Conservation (phyloP, 2,797 vertebrate species). For the Acanthornis magna region DNA sequence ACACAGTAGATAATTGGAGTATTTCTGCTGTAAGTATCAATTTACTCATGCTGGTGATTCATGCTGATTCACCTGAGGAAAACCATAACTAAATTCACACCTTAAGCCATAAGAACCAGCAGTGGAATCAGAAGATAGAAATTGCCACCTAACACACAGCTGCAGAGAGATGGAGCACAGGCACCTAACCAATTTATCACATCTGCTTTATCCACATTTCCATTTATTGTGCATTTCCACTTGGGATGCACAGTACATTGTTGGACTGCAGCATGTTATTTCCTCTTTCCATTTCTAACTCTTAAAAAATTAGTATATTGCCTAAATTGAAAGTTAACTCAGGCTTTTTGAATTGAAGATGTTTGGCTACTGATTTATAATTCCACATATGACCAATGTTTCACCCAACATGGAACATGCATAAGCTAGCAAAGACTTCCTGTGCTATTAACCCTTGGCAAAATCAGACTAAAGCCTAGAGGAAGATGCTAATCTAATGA, state of each 20-base stretch:
- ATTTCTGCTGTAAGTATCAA: not conserved
- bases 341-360: not conserved
- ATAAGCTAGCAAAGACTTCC: not conserved
- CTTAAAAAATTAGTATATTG: not conserved
- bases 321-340: not conserved
- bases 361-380: not conserved
- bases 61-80: not conserved
- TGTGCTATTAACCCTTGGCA: not conserved
- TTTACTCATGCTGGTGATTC: not conserved
- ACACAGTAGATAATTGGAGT: not conserved
- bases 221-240: not conserved
- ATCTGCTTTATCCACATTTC: not conserved
- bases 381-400: accelerated
- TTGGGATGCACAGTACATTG: not conserved
- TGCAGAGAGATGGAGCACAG: not conserved
- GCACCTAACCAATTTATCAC: not conserved
- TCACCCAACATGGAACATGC: not conserved
- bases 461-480: not conserved
- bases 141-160: not conserved
- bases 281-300: not conserved
- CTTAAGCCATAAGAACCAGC: not conserved
- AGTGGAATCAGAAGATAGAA: not conserved
- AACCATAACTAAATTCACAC: not conserved
- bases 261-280: not conserved
- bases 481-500: not conserved